These are phyloP conservation scores for Opisthocomus hoazin DNA, from an alignment of 2,113 vertebrate species.

Conservation along the genomic window DNA sequence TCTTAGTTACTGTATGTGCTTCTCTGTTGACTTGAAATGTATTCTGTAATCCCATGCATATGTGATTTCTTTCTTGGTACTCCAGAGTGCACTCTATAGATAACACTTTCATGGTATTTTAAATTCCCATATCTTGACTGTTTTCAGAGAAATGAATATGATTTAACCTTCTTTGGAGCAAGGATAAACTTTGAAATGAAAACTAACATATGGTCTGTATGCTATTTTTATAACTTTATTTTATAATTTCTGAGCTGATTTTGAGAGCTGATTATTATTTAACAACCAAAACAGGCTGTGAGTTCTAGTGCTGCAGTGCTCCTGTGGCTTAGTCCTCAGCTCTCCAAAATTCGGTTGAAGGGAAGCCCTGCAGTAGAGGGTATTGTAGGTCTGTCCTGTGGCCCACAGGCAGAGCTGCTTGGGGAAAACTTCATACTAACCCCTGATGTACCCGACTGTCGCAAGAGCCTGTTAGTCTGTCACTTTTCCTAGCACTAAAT, in stretches of 20 bases:
- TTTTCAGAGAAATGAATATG: slow-evolving; percentile 62
- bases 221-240: slow-evolving; percentile 64
- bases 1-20: slow-evolving; percentile 55
- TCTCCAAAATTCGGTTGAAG: background rate
- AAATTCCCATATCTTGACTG: slow-evolving; percentile 66
- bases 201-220: slow-evolving; percentile 63
- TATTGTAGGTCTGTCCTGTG: background rate
- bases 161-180: slow-evolving; percentile 66
- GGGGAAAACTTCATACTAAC: background rate
- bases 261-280: slow-evolving; percentile 55
- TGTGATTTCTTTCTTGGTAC: slow-evolving; percentile 62
- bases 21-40: slow-evolving; percentile 58
- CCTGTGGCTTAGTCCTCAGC: background rate
- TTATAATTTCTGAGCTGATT: slow-evolving; percentile 59
- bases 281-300: slow-evolving; percentile 16
- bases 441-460: background rate
- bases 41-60: slow-evolving; percentile 62
- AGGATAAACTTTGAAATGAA: slow-evolving; percentile 69
- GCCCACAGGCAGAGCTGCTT: background rate
- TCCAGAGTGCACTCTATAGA: slow-evolving; percentile 60
- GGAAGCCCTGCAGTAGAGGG: background rate
- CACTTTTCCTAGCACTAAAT: slow-evolving; percentile 14
- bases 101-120: slow-evolving; percentile 67
- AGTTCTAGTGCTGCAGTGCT: background rate
- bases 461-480: background rate